Base-by-base conservation (phyloP, 2,797 vertebrate genomes). In the Pangasius mekongensis region DNA sequence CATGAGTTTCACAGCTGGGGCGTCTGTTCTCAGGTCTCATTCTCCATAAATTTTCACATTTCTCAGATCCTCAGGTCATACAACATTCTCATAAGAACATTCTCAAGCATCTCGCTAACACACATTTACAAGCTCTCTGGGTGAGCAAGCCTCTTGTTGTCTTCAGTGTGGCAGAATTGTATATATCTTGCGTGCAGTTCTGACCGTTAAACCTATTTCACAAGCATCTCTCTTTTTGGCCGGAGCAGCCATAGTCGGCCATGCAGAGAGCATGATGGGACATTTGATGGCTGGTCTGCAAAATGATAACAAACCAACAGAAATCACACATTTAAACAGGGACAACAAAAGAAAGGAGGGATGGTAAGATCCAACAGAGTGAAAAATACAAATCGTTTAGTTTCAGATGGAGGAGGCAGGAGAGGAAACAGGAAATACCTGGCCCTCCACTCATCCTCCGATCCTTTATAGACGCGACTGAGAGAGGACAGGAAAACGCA, bases 381-480 rank as follows among this genome's bases (percentile, higher is more conserved):
- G 88, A 90, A 89, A 87, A 89, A 86, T 47, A 81, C 5, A 66
- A 27, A 85, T 84, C 30, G 66, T 73, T 84, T 76, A 24, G 69
- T 87, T 88, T 87, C 80, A 80, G 87, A 84, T 84, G 39, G 89
- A 80, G 86, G 81, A 93, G 91, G 67, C 64, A 93, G 94, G 95
- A 95, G 91, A 92, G 95, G 94, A 94, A 95, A 95, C 95, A 94
- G 92, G 94, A 96, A 90, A 95, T 99, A 99, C 98, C 98, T 99
- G 98, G 95, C 95, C 98, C 96, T 96, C 97, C 97, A 95, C 98
- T 99, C 97, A 99, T 97, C 96, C 98, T 98, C 94, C 97, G 97
- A 95, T 99, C 98, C 98, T 99, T 99, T 97, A 99, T 96, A 97
- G 98, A 97, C 18, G 98, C 96, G 91, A 99, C 98, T 99, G 94